A percentile compares a stretch with the other conserved stretches of the same genome.
Conservation (phyloP, 2,888 invertebrate species). For the Tethea ocularis region DNA sequence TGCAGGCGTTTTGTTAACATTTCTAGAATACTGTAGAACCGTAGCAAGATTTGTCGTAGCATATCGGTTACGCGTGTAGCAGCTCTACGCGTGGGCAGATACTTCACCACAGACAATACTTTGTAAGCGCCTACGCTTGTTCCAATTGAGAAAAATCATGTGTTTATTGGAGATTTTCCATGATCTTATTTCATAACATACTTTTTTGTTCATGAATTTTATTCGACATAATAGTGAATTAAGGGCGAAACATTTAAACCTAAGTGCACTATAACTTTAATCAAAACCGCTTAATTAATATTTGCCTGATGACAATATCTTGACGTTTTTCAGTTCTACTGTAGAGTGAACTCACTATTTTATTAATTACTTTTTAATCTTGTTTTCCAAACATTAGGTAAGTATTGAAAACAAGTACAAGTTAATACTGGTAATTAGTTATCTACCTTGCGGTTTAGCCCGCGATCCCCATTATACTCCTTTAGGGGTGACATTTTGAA, state of each 20-base stretch:
- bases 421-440: slow-evolving; percentile 18
- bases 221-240: background rate
- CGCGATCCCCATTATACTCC: too few relatives aligned
- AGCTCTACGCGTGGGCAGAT: background rate
- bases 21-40: background rate
- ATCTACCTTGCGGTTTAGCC: too few relatives aligned
- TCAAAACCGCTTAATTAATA: slow-evolving; percentile 46
- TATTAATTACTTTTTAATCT: slow-evolving; percentile 18
- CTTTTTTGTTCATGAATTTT: background rate
- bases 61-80: background rate
- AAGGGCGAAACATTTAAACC: slow-evolving; percentile 10
- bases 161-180: background rate
- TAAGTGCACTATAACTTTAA: slow-evolving; percentile 26
- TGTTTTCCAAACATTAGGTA: slow-evolving; percentile 18
- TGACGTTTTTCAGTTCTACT: slow-evolving; percentile 27
- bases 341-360: slow-evolving; percentile 27
- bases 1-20: too few relatives aligned
- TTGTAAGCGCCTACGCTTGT: background rate
- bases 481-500: too few relatives aligned
- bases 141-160: background rate
- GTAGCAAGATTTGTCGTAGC: background rate
- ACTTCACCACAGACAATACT: too few relatives aligned
- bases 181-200: background rate
- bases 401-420: slow-evolving; percentile 15
- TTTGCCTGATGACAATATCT: slow-evolving; percentile 41